Evolutionary conservation across 2,888 invertebrate genomes (phyloP).

Genomic region (Parthenolecanium corni): DNA sequence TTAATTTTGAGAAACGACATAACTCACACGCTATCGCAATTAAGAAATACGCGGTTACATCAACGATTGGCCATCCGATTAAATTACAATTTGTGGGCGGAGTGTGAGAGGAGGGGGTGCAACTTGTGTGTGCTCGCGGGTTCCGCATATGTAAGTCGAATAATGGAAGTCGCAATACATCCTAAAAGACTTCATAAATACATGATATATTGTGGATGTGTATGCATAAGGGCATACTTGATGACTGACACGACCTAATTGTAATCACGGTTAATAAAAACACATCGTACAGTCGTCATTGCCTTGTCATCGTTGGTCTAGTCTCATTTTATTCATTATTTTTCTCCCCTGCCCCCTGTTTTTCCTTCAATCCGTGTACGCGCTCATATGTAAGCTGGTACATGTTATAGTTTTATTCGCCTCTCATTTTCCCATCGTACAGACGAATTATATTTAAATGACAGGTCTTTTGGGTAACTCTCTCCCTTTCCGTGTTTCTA

Average conservation of each 20-base stretch:
- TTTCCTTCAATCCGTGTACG: too few relatives aligned
- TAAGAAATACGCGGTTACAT: conserved; percentile 8
- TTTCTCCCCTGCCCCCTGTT: not conserved
- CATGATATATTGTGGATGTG: too few relatives aligned
- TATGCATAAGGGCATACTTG: too few relatives aligned
- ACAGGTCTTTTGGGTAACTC: conserved; percentile 22
- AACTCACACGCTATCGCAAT: conserved; percentile 23
- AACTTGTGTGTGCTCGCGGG: too few relatives aligned
- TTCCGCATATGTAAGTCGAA: conserved; percentile 12
- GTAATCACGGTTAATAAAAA: conserved; percentile 27
- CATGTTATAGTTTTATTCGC: too few relatives aligned
- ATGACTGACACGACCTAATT: conserved; percentile 22
- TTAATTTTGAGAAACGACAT: conserved; percentile 18
- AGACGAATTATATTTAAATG: conserved; percentile 24
- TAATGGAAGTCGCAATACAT: conserved; percentile 24
- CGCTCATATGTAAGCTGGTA: too few relatives aligned
- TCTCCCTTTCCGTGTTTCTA: not conserved
- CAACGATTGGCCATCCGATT: conserved; percentile 14
- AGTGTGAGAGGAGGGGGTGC: not conserved
- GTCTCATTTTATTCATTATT: not conserved
- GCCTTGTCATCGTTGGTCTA: not conserved
- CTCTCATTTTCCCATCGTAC: conserved; percentile 23
- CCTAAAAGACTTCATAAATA: too few relatives aligned
- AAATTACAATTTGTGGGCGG: conserved; percentile 16
- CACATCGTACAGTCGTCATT: conserved; percentile 1